Evolutionary conservation across 2,113 vertebrate genomes (phyloP), one percentile per base, ranked within the genome.

Genomic region (Triplophysa tibetana): DNA sequence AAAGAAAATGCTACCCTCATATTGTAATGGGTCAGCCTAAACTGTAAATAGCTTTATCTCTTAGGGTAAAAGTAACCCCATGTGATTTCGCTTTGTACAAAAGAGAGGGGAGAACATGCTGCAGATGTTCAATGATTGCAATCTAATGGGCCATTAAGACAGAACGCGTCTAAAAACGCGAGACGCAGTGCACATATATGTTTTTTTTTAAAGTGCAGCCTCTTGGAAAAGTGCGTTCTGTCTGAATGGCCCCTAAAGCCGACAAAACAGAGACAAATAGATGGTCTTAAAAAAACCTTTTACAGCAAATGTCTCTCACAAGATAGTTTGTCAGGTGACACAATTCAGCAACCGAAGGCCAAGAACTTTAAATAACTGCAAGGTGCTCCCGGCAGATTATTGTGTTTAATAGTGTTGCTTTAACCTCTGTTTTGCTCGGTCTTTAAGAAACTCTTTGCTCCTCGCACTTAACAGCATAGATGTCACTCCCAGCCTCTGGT

Each of bases 61-160:
- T 75, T 75, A 21, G 60, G 73, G 41, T 75, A 23, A 74, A 74
- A 61, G 21, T 63, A 62, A 75, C n/a, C 60, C 41, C 23, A 63
- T 63, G 73, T 43, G 72, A 56, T 70, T 70, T 70, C 50, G 17
- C 52, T 38, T 14, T 7, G 12, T 33, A 29, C 24, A 41, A 70
- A 43, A 62, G 41, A 50, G 1, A 7, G 21, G 48, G 21, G 48
- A 48, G 41, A 63, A 75, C 61, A 23, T 26, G 60, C 58, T 62
- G 41, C 73, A 63, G 73, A 75, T 75, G 58, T 63, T 75, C 60
- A 63, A 50, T 6, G 41, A 75, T 75, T 75, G 73, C 38, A 63
- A 48, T 75, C 73, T n/a, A 29, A 29, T 60, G 26, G 26, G 26
- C 26, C 26, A 29, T 29, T 29, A 1, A 29, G 26, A 29, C 26